Evolutionary conservation across 2,888 invertebrate species (phyloP).

Genomic region (Drosophila rellima): DNA sequence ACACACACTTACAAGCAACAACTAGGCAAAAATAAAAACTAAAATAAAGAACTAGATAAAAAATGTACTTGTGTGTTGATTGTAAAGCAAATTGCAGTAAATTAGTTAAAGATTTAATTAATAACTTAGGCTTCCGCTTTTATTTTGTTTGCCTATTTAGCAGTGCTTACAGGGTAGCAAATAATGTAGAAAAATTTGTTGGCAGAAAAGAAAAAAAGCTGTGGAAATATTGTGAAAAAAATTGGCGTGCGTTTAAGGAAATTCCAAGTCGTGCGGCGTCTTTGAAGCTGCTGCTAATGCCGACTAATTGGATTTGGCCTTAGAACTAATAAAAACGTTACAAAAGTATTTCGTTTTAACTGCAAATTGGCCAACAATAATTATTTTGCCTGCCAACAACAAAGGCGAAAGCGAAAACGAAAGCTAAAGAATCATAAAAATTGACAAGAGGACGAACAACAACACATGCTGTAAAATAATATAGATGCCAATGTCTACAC

Average conservation of each 20-base stretch:
- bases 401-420: conserved; percentile 20
- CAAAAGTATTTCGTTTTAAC: conserved; percentile 75
- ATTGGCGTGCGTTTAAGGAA: conserved; percentile 26
- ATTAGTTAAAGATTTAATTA: no score
- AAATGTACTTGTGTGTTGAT: no score
- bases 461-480: conserved; percentile 25
- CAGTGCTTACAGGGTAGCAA: background rate
- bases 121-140: no score
- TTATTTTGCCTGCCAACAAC: conserved; percentile 63
- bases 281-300: conserved; percentile 70
- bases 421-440: conserved; percentile 58
- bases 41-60: no score
- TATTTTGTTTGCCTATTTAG: no score
- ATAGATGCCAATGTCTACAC: conserved; percentile 7
- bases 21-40: no score
- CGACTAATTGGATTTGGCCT: conserved; percentile 77
- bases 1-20: no score
- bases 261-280: conserved; percentile 45
- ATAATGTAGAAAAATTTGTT: background rate
- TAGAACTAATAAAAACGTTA: conserved; percentile 76
- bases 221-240: conserved; percentile 8
- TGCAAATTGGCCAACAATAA: conserved; percentile 80
- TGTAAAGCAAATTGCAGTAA: no score
- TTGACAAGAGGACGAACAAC: conserved; percentile 19
- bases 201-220: background rate